These are phyloP conservation scores for Leistus spinibarbis DNA, from an alignment of 2,888 invertebrate genomes.

Conservation along the genomic window DNA sequence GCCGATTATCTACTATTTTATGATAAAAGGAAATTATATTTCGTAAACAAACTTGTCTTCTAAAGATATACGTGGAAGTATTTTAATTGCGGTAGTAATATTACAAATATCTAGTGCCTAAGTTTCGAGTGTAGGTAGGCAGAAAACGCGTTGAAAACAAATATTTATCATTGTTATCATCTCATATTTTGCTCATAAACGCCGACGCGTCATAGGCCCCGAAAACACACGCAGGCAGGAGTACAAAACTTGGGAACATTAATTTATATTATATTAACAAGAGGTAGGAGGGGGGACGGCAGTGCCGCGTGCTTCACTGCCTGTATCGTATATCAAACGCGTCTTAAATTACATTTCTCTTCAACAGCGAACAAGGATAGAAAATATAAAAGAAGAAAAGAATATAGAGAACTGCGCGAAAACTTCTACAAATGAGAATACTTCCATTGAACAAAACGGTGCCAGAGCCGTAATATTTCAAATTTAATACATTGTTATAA, in stretches of 20 bases:
- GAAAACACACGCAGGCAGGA: not conserved
- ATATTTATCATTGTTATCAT: constrained; percentile 32
- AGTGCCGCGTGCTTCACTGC: not conserved
- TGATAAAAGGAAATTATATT: too few relatives aligned
- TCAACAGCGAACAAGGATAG: constrained; percentile 9
- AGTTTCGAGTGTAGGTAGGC: not conserved
- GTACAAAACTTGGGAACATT: constrained; percentile 18
- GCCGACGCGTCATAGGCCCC: not conserved
- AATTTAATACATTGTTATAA: not conserved
- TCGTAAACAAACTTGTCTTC: too few relatives aligned
- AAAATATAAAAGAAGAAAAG: constrained; percentile 6
- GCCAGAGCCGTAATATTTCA: not conserved
- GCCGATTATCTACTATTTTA: too few relatives aligned
- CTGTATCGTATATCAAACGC: constrained; percentile 32
- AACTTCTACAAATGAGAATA: not conserved
- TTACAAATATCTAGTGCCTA: not conserved
- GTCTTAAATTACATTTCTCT: constrained; percentile 32
- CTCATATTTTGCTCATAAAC: constrained; percentile 11
- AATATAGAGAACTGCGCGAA: not conserved
- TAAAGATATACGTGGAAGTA: not conserved
- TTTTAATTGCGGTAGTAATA: not conserved
- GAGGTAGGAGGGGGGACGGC: constrained; percentile 4
- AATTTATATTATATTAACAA: constrained; percentile 33
- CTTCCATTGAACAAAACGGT: not conserved
- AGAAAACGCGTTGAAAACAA: not conserved